These are phyloP conservation scores for Globodera rostochiensis DNA, from an alignment of 1,140 invertebrate genomes.

Conservation along the genomic window DNA sequence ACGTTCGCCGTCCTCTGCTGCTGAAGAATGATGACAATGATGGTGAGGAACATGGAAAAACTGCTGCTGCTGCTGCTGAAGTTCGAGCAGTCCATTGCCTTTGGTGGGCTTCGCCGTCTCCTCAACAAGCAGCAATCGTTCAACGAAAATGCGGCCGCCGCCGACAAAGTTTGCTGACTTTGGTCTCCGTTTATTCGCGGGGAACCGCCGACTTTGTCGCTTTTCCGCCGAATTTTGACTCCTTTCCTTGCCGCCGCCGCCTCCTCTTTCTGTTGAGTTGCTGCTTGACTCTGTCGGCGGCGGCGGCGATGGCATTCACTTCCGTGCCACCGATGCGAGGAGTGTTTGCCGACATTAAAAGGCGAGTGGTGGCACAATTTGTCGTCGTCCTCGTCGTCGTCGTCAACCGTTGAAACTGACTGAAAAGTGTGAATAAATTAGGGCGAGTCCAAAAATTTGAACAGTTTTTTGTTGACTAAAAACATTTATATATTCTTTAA, in stretches of 20 bases:
- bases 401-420: not conserved
- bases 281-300: no score
- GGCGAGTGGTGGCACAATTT: not conserved
- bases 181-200: not conserved
- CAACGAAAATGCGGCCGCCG: no score
- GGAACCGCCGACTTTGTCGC: not conserved
- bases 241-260: no score
- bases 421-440: not conserved
- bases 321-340: not conserved
- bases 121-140: not conserved
- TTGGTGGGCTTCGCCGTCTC: not conserved
- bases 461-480: no score
- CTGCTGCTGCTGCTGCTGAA: not conserved
- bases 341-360: no score
- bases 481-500: no score
- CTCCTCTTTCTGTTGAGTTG: not conserved
- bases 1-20: not conserved
- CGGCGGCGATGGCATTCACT: no score
- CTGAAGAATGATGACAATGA: slow-evolving; percentile 15
- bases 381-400: no score
- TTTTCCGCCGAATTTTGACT: not conserved
- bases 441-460: no score
- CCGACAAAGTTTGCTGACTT: not conserved
- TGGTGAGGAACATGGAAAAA: slow-evolving; percentile 24
- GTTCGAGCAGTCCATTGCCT: not conserved